A percentile compares a stretch with the other conserved stretches of the same genome.
Conservation (phyloP, 2,888 invertebrate species). For the Hirtodrosophila histrioides region DNA sequence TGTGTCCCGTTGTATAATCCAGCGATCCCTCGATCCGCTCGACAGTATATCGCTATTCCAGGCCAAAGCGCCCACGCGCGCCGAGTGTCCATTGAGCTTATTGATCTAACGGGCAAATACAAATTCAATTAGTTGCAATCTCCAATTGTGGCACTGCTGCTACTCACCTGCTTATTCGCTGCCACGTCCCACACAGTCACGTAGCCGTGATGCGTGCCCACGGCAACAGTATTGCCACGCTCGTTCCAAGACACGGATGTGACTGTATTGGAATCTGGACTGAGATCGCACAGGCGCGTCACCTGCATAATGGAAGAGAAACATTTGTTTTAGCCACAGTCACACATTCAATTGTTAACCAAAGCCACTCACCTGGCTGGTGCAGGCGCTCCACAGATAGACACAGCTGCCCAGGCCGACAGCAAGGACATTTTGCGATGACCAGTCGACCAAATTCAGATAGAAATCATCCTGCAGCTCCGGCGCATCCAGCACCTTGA, state of each 20-base stretch:
- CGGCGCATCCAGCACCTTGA: slow-evolving; percentile 88
- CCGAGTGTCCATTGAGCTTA: slow-evolving; percentile 95
- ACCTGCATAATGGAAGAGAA: slow-evolving; percentile 86
- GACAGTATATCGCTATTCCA: slow-evolving; percentile 99
- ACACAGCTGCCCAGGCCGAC: slow-evolving; percentile 99
- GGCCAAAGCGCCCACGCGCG: slow-evolving; percentile 95
- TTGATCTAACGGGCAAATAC: slow-evolving; percentile 87
- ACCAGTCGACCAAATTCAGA: slow-evolving; percentile 99
- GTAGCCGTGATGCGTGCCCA: slow-evolving; percentile 98
- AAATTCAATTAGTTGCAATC: neutral
- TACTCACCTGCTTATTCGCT: slow-evolving; percentile 91
- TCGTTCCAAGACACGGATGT: slow-evolving; percentile 99
- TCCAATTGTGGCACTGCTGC: slow-evolving; percentile 19
- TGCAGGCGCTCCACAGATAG: slow-evolving; percentile 99
- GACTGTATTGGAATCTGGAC: slow-evolving; percentile 96
- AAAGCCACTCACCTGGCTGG: slow-evolving; percentile 90
- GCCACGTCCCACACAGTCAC: slow-evolving; percentile 99
- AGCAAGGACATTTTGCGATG: slow-evolving; percentile 98
- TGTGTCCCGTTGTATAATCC: slow-evolving; percentile 97
- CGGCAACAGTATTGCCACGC: slow-evolving; percentile 97
- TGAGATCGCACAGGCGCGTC: slow-evolving; percentile 97
- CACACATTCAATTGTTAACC: neutral
- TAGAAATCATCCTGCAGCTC: slow-evolving; percentile 97
- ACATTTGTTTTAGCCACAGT: neutral
- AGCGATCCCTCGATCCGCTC: slow-evolving; percentile 96